Base-by-base conservation (phyloP, 2,113 vertebrate genomes). In the Cryptoleucopteryx plumbea region DNA sequence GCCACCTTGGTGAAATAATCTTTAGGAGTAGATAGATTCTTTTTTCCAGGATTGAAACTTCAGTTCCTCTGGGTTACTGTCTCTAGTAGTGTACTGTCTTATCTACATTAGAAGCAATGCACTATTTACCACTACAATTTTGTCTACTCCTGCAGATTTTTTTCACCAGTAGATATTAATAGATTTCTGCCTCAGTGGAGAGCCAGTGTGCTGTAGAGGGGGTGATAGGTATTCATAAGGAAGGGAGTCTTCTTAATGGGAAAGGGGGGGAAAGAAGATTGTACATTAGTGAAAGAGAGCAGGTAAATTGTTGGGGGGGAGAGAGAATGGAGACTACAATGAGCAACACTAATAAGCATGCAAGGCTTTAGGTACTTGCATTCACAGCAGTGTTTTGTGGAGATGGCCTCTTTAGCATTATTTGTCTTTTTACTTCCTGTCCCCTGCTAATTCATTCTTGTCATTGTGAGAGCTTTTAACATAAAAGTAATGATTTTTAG, bases 361-460 rank as follows among this genome's bases (percentile, higher is more conserved):
- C 36, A 43, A 31, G 38, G 65, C 79, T 93, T 78, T 34, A 40
- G 43, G 58, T 61, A 78, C 82, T 92, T 86, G 56, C 36, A 56
- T 95, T 93, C 72, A 67, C 82, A 68, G 82, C 70, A 71, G 79
- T 77, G 50, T 59, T 88, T 70, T 83, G 31, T 86, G 55, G 67
- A 90, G 79, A 71, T 90, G 58, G 71, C 45, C 67, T 93, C 79
- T 92, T 94, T 18, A 93, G 63, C 19, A 18, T 94, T 85, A n/a
- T 72, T 93, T 90, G 9, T 84, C 81, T 85, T 75, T 86, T 81
- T 90, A 31, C 48, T 91, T 82, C 45, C 48, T 0, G 0, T 94
- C 88, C 59, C 62, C 77, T 91, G 88, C 68, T 94, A 96, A 94
- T 93, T 90, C 63, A 31, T 80, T 86, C 82, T 88, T 95, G 92